Percentiles rank a stretch among this genome's conserved stretches.
phyloP scores from a whole-genome alignment of 2,888 invertebrate genomes.

The Brachylomia viminalis region DNA sequence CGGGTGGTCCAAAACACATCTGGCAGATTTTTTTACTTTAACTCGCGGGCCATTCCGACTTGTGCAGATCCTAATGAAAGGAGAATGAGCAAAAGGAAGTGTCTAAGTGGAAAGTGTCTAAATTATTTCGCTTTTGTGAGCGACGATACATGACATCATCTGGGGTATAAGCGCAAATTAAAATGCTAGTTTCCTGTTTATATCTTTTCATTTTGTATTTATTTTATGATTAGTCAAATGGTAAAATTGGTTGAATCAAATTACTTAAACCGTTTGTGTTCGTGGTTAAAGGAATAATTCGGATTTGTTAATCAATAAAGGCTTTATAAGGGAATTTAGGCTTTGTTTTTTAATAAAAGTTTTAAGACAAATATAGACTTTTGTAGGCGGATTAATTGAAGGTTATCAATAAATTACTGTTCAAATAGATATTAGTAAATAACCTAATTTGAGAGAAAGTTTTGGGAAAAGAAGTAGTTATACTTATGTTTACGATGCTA shows the following conservation, averaged over 20 bases:
- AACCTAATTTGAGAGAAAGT: slow-evolving; percentile 26
- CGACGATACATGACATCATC: slow-evolving; percentile 83
- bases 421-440: not conserved
- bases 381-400: slow-evolving; percentile 50
- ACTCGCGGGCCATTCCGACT: not conserved
- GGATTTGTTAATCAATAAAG: slow-evolving; percentile 40
- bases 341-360: slow-evolving; percentile 24
- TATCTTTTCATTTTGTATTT: slow-evolving; percentile 79
- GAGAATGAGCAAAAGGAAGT: slow-evolving; percentile 8
- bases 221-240: slow-evolving; percentile 76
- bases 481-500: not conserved
- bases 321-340: slow-evolving; percentile 47
- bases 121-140: slow-evolving; percentile 66
- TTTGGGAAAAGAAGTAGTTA: not conserved
- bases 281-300: slow-evolving; percentile 54
- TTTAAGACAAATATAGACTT: slow-evolving; percentile 14
- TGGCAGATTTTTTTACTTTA: slow-evolving; percentile 9
- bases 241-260: slow-evolving; percentile 71
- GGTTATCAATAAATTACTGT: slow-evolving; percentile 13
- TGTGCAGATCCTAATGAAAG: slow-evolving; percentile 15
- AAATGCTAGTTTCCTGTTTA: slow-evolving; percentile 84
- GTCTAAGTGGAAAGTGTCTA: slow-evolving; percentile 39
- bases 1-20: slow-evolving; percentile 34
- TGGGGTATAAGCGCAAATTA: slow-evolving; percentile 82
- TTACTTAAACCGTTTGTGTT: slow-evolving; percentile 62